Conservation (phyloP, 1,140 invertebrate genomes). For the Cyclargus thomasi region DNA sequence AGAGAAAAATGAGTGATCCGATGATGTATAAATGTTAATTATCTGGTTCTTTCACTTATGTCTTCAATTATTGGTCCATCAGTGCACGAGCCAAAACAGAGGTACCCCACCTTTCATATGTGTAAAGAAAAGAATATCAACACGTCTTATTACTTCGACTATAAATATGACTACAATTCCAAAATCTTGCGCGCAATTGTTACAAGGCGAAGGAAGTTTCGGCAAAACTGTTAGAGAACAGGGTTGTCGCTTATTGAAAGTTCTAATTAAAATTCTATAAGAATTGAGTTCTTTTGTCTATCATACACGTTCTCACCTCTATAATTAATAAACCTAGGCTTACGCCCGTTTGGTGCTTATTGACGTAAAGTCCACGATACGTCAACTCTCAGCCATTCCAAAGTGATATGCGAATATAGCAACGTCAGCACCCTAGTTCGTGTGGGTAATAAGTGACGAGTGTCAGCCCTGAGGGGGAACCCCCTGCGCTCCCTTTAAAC, state of each 20-base stretch:
- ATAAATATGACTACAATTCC: neutral
- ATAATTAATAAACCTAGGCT: too few species aligned
- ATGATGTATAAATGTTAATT: too few species aligned
- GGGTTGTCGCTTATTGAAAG: neutral
- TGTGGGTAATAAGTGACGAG: neutral
- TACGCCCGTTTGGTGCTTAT: too few species aligned
- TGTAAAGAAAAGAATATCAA: too few species aligned
- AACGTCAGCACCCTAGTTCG: neutral
- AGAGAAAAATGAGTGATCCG: too few species aligned
- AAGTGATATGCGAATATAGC: neutral
- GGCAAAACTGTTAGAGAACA: slow-evolving; percentile 5
- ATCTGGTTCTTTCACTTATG: too few species aligned
- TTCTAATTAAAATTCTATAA: neutral
- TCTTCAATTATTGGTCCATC: too few species aligned
- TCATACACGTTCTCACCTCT: too few species aligned
- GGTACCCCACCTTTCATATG: too few species aligned
- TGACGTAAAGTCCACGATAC: neutral
- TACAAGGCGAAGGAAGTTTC: neutral
- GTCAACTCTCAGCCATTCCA: neutral
- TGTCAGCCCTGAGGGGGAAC: neutral
- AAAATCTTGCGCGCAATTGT: slow-evolving; percentile 6
- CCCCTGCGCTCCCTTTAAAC: slow-evolving; percentile 7
- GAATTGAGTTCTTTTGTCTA: too few species aligned
- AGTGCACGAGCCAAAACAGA: too few species aligned
- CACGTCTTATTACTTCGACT: neutral